Base-by-base conservation (phyloP, 2,888 invertebrate genomes). In the Hanleya hanleyi region DNA sequence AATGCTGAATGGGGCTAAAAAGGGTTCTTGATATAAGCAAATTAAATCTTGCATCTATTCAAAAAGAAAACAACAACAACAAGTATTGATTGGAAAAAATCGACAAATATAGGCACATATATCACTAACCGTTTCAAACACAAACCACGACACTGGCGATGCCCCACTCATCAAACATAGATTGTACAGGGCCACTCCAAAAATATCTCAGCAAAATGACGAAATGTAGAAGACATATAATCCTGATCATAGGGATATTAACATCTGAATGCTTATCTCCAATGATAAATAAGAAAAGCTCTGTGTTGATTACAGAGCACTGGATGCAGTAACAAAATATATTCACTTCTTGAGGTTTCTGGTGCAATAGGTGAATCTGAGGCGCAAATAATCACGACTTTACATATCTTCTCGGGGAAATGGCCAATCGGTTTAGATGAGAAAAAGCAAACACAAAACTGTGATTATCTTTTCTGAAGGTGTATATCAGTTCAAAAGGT, bases 361-460 rank as follows among this genome's bases (percentile, higher is more conserved):
- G 51, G 22, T 22, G 22, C 51, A 12, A 18, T 51, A 18, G 51
- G 51, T 7, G 51, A 51, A 51, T 51, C 51, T n/a, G 22, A 51
- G 26, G 51, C 51, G 32, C 6, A 71, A 32, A 12, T 62, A 18
- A 32, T n/a, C n/a, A n/a, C n/a, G n/a, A n/a, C n/a, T n/a, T n/a
- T n/a, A n/a, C n/a, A n/a, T n/a, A n/a, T n/a, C 5, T 32, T 37
- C 29, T 50, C 50, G 7, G 69, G 69, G n/a, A 64, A 37, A 18
- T 69, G 69, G 69, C 69, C 64, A 62, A 62, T 69, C 7, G 66
- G 66, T n/a, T 6, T 69, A 35, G 61, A 69, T 26, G 29, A 32
- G 9, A 18, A 5, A n/a, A 7, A n/a, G 37, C 15, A 65, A 69
- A 41, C 41, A 69, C 7, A 69, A 62, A 65, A 62, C 69, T 22